phyloP scores from a whole-genome alignment of 1,140 invertebrate species.

The Argopecten irradians region DNA sequence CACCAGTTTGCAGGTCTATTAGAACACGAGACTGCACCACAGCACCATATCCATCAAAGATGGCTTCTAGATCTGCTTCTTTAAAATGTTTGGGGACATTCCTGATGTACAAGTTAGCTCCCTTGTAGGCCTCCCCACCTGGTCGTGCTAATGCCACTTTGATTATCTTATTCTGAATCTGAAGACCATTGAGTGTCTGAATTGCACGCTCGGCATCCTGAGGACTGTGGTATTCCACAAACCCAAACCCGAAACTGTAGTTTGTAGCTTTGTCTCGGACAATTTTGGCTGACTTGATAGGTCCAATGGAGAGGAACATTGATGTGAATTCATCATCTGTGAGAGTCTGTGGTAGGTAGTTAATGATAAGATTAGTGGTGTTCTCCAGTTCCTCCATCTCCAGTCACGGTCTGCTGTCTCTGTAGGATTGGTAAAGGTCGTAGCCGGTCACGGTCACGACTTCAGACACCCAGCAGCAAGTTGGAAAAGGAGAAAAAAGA shows the following conservation, averaged over 20 bases:
- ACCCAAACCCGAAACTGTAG: slow-evolving; percentile 97
- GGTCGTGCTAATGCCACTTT: slow-evolving; percentile 95
- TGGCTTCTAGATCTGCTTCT: slow-evolving; percentile 86
- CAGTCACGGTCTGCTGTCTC: background rate
- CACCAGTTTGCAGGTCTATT: slow-evolving; percentile 90
- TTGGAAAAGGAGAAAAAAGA: slow-evolving; percentile 36
- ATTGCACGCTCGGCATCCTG: slow-evolving; percentile 92
- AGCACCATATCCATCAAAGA: slow-evolving; percentile 90
- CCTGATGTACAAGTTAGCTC: slow-evolving; percentile 95
- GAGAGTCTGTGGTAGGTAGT: slow-evolving; percentile 95
- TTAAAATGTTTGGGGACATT: slow-evolving; percentile 86
- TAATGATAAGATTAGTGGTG: slow-evolving; percentile 91
- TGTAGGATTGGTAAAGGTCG: slow-evolving; percentile 30
- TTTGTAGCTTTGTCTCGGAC: slow-evolving; percentile 88
- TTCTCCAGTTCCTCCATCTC: slow-evolving; percentile 38
- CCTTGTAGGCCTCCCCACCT: slow-evolving; percentile 93
- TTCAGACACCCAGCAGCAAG: background rate
- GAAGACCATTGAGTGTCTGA: slow-evolving; percentile 90
- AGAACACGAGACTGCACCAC: slow-evolving; percentile 94
- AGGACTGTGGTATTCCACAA: slow-evolving; percentile 92
- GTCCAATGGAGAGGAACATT: slow-evolving; percentile 88
- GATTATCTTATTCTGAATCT: slow-evolving; percentile 90
- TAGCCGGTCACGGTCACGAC: slow-evolving; percentile 26
- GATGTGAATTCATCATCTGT: slow-evolving; percentile 92
- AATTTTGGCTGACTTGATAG: slow-evolving; percentile 90